A percentile compares a stretch with the other conserved stretches of the same genome.
phyloP scores from a whole-genome alignment of 2,888 invertebrate species.

The Pyrochroa serraticornis region DNA sequence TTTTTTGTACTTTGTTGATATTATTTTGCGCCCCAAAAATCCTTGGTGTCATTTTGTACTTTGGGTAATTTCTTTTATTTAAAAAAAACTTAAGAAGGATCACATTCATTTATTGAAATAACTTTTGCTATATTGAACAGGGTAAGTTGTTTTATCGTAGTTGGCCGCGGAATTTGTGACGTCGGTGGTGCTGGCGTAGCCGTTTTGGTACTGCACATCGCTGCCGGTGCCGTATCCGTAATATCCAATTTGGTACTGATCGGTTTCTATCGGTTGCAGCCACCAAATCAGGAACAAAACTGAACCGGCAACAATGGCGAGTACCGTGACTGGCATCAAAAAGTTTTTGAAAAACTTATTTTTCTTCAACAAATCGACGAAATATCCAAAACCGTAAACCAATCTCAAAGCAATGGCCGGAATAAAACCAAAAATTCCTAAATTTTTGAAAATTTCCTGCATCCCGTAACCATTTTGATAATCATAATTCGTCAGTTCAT shows the following conservation, averaged over 20 bases:
- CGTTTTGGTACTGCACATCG: neutral
- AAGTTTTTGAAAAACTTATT: conserved; percentile 52
- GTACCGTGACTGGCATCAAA: conserved; percentile 48
- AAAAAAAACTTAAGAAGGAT: neutral
- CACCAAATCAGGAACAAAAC: conserved; percentile 54
- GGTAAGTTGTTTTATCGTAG: neutral
- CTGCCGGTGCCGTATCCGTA: conserved; percentile 15
- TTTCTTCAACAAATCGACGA: conserved; percentile 48
- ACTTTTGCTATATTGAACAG: conserved; percentile 21
- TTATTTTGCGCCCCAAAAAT: too few relatives aligned
- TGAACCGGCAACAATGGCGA: conserved; percentile 46
- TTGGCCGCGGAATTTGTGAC: neutral
- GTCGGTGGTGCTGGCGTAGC: neutral
- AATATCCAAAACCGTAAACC: conserved; percentile 44
- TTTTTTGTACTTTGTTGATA: too few relatives aligned
- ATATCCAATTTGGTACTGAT: conserved; percentile 7
- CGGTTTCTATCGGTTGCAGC: conserved; percentile 42
- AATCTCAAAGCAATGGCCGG: conserved; percentile 51
- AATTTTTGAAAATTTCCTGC: conserved; percentile 38
- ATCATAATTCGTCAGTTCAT: conserved; percentile 28
- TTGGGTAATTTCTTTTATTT: too few relatives aligned
- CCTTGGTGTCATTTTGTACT: too few relatives aligned
- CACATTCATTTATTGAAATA: neutral
- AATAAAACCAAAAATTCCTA: conserved; percentile 50
- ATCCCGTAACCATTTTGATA: conserved; percentile 32